A percentile compares a stretch with the other conserved stretches of the same genome.
phyloP scores from a whole-genome alignment of 2,888 invertebrate species.

The Pachydiplax longipennis region DNA sequence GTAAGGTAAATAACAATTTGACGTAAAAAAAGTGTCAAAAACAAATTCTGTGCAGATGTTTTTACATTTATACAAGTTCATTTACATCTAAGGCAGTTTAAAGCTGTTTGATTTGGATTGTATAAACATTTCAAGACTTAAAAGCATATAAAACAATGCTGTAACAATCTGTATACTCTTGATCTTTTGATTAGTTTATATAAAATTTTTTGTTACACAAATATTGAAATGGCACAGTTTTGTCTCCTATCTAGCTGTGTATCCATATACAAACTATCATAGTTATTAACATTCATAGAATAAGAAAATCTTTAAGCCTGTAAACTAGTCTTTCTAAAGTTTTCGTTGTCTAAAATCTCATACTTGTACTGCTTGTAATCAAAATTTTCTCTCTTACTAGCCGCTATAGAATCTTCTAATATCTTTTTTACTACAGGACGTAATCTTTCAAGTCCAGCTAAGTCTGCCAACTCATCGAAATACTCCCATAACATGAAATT shows the following conservation, averaged over 20 bases:
- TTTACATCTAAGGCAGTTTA: no score
- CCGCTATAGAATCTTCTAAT: not conserved
- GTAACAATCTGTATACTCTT: not conserved
- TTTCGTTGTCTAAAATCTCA: not conserved
- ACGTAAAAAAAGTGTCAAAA: no score
- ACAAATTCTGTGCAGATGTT: no score
- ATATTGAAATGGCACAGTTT: not conserved
- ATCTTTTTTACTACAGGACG: slow-evolving; percentile 53
- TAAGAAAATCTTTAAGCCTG: not conserved
- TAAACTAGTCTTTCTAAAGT: not conserved
- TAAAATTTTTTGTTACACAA: not conserved
- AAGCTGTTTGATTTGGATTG: no score
- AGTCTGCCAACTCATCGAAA: slow-evolving; percentile 58
- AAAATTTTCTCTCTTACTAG: not conserved
- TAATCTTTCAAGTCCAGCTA: slow-evolving; percentile 57
- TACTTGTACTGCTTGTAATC: slow-evolving; percentile 3
- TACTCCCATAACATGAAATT: slow-evolving; percentile 60
- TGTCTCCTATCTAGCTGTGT: not conserved
- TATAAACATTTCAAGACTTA: no score
- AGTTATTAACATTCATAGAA: not conserved
- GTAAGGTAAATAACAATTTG: not conserved
- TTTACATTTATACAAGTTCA: no score
- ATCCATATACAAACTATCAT: not conserved
- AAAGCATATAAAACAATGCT: not conserved
- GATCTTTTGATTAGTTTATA: not conserved